Conservation (phyloP, 2,113 vertebrate genomes). For the Coreoperca whiteheadi region DNA sequence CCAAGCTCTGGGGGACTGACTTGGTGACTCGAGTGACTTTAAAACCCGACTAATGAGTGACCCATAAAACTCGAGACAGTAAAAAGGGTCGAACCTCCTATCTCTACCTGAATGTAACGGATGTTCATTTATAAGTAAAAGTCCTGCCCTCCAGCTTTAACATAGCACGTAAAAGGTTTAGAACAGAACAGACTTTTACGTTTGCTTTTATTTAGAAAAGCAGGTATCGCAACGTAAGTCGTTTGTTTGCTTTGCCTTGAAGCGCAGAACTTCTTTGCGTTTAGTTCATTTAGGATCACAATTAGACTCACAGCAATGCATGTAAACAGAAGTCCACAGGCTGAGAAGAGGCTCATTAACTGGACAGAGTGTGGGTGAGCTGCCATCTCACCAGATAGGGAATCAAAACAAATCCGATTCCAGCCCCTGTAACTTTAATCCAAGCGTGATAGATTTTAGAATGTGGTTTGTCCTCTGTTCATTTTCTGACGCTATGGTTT, state of each 20-base stretch:
- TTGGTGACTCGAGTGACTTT: no score
- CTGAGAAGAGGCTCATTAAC: slow-evolving; percentile 59
- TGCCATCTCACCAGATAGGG: slow-evolving; percentile 35
- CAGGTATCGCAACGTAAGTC: no score
- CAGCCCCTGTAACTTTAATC: slow-evolving; percentile 46
- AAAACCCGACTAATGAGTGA: no score
- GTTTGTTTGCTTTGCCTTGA: slow-evolving; percentile 32
- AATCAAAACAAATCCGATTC: slow-evolving; percentile 49
- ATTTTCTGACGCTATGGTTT: slow-evolving; percentile 2
- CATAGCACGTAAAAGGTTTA: neutral
- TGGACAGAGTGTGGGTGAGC: slow-evolving; percentile 38
- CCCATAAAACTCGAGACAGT: no score
- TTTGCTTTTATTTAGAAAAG: neutral
- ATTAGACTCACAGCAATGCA: slow-evolving; percentile 18
- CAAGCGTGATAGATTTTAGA: slow-evolving; percentile 30
- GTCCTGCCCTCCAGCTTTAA: neutral
- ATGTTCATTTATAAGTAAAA: no score
- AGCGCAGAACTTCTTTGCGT: neutral
- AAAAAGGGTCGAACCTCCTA: no score
- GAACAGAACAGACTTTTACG: neutral
- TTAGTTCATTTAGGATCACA: slow-evolving; percentile 51
- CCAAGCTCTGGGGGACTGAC: no score
- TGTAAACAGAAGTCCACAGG: slow-evolving; percentile 39
- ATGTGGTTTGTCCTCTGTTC: slow-evolving; percentile 3
- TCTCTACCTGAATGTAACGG: no score